Base-by-base conservation (phyloP, 2,113 vertebrate genomes). In the Pterocles gutturalis region DNA sequence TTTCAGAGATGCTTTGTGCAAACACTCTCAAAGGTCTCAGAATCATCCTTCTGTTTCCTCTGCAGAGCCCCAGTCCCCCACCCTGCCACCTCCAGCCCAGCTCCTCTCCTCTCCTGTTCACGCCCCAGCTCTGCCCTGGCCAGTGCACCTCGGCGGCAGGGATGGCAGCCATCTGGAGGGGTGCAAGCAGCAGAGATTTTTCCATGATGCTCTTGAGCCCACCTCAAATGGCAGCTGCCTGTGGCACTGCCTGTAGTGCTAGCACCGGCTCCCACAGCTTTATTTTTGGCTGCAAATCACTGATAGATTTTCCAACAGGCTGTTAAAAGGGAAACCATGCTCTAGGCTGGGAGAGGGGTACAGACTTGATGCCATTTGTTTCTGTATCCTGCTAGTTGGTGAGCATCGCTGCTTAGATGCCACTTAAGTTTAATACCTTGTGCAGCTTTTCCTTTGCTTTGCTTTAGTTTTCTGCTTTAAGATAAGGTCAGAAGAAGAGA, bases 1-100 rank as follows among this genome's bases (percentile, higher is more conserved):
- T 78, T 70, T 91, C 0, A 3, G 13, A 65, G 49, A 8, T 0
- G 2, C 11, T 75, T 95, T 33, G 36, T 64, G 38, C 38, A 34
- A 92, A 67, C 24, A 6, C 45, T 72, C 22, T 53, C 33, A 65
- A 69, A 26, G 33, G 6, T 69, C 53, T 26, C 0, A 0, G 10
- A 29, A n/a, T 80, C 15, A 33, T 60, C 71, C 48, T 80, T 78
- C 41, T 73, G 43, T 62, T 96, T 60, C 22, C 17, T 77, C 18
- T 46, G 25, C 16, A 53, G 45, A 65, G 43, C 19, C 26, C 15
- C 45, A 38, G n/a, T 34, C 49, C 45, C n/a, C 5, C 7, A 54
- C 9, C 4, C 43, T 13, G 31, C 17, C 13, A 33, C 60, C 49
- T 49, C 49, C 41, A 64, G 38, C 22, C 34, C 0, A 1, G 3